phyloP scores from a whole-genome alignment of 2,797 vertebrate species.

The Onychomys arenicola region DNA sequence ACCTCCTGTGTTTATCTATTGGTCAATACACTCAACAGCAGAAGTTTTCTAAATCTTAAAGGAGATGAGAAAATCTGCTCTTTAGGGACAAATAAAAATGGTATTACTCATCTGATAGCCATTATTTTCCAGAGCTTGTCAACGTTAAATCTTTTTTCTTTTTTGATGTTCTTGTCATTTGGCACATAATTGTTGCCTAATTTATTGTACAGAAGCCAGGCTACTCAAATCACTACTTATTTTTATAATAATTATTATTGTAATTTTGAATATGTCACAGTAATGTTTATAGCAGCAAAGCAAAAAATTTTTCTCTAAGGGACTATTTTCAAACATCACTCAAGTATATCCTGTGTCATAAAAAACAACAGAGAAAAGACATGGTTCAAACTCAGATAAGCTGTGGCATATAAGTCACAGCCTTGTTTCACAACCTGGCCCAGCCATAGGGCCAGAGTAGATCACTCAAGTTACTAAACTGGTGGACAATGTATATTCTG shows the following conservation, averaged over 20 bases:
- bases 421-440: neutral
- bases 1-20: neutral
- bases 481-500: neutral
- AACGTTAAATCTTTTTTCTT: neutral
- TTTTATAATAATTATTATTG: neutral
- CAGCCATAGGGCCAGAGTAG: fast-evolving
- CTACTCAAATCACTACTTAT: neutral
- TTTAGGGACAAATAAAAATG: neutral
- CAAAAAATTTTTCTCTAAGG: neutral
- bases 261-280: neutral
- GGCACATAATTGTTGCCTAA: neutral
- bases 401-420: neutral
- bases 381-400: neutral
- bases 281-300: neutral
- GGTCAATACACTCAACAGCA: neutral
- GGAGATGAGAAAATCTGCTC: neutral
- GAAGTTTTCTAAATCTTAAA: neutral
- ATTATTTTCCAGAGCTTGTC: neutral
- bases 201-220: neutral
- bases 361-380: neutral
- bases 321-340: neutral
- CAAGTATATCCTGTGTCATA: neutral
- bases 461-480: neutral
- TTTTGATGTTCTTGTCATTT: neutral
- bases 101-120: neutral